Evolutionary conservation across 2,888 invertebrate species (phyloP), one percentile per base, ranked within the genome.

Genomic region (Pherbina coryleti): DNA sequence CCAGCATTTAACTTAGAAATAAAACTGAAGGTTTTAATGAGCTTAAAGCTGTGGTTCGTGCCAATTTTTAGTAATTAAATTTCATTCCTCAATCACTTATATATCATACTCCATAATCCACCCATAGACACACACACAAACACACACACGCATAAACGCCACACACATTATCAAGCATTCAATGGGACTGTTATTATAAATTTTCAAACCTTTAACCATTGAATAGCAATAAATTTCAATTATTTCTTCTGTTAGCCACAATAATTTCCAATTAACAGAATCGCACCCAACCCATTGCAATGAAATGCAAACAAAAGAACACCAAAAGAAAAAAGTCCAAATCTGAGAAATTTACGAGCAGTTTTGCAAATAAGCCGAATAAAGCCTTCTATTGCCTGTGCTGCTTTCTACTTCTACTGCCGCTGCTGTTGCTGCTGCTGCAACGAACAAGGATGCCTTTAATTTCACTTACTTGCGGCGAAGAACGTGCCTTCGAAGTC

Each of bases 201-300:
- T 44, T 28, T 62, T 31, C 5, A 62, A 25, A 17, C 11, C 28
- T 19, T n/a, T 25, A 9, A 3, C 19, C 19, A 57, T 72, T 64
- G 66, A 66, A 53, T 55, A 5, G 53, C 2, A 49, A 75, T 75
- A 66, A 75, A 75, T 75, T 55, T 53, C 66, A 75, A 75, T 75
- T 75, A 64, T 14, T 7, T 22, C n/a, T 44, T 5, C 57, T 7
- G 55, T 9, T 37, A 17, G 22, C 31, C 22, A 22, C 66, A 66
- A 75, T 75, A 53, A 53, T 53, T 75, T 75, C 34, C 75, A 64
- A 66, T 75, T 66, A 66, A 37, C 53, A 51, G 55, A 66, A 22
- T 53, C 22, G 22, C 19, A 19, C 44, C 66, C 34, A 31, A 37
- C n/a, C 7, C 25, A 9, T 34, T n/a, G 31, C 31, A 28, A 31